A percentile compares a stretch with the other conserved stretches of the same genome.
Evolutionary conservation across 2,888 invertebrate species (phyloP).

Genomic region (Ganaspis brasiliensis): DNA sequence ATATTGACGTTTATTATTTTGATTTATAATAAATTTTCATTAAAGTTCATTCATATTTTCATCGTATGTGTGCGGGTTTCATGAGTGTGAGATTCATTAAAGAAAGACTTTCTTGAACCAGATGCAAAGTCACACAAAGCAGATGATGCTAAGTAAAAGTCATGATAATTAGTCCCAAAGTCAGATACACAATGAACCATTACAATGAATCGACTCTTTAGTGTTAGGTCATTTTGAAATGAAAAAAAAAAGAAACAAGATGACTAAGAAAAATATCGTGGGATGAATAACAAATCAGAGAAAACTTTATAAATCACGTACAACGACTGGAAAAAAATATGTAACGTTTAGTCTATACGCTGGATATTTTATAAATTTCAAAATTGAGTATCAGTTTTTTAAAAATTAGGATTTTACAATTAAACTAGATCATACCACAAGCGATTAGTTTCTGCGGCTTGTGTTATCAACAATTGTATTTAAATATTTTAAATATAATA

Average conservation of each 20-base stretch:
- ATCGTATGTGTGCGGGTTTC: background rate
- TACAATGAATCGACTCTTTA: constrained; percentile 24
- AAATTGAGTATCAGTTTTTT: no score
- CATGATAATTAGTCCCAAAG: constrained; percentile 32
- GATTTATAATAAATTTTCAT: no score
- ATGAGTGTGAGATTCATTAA: background rate
- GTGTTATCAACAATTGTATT: no score
- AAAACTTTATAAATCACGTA: background rate
- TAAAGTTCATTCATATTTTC: background rate
- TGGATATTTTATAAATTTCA: no score
- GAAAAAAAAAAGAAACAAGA: background rate
- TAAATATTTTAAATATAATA: no score
- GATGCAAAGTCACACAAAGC: constrained; percentile 6
- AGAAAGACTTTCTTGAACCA: background rate
- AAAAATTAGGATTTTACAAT: no score
- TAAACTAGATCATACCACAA: no score
- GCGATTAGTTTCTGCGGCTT: no score
- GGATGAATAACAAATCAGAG: constrained; percentile 13
- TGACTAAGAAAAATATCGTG: constrained; percentile 35
- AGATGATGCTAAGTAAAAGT: constrained; percentile 24
- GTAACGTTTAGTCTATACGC: no score
- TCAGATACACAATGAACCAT: constrained; percentile 24
- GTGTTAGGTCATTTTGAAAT: constrained; percentile 11
- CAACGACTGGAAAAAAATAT: no score
- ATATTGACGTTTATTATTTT: no score